Evolutionary conservation across 2,797 vertebrate species (phyloP), one percentile per base, ranked within the genome.

Genomic region (Acanthurus tractus): DNA sequence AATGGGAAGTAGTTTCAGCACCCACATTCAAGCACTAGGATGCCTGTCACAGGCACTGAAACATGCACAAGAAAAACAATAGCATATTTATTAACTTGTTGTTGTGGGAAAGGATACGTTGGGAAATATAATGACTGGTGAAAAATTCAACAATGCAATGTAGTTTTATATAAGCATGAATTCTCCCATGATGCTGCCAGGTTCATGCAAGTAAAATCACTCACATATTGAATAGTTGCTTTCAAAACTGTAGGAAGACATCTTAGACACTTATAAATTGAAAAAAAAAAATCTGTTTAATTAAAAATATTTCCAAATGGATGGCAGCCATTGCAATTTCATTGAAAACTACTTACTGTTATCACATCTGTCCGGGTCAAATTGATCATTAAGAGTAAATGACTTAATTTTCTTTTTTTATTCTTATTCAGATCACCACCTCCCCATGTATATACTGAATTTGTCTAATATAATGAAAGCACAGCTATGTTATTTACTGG

Each of bases 21-120:
- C 18, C 46, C 22, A 49, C 7, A 1, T 57, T 73, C 42, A 59
- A n/a, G 48, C 48, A 4, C 44, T 49, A 45, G 9, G 29, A 56
- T 56, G 45, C 36, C 54, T 79, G 78, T 84, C 71, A 79, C 8
- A 10, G n/a, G 17, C 34, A 29, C 25, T 64, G 20, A 78, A 40
- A n/a, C 46, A 56, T 38, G 48, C n/a, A 52, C 69, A 78, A 57
- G 34, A 63, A 55, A 74, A 78, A 69, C 63, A 65, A 38, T 1
- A 23, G 56, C n/a, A 58, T 34, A 40, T 70, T 78, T 86, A 90
- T 85, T 86, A 86, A 78, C 44, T 59, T 83, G 58, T 65, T 81
- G 77, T 73, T 68, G 5, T 81, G 82, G 83, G 78, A 81, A 53
- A 20, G 36, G 14, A 80, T 65, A 53, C 55, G 29, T 73, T 6